phyloP scores from a whole-genome alignment of 2,113 vertebrate species.

The Myiagra hebetior region DNA sequence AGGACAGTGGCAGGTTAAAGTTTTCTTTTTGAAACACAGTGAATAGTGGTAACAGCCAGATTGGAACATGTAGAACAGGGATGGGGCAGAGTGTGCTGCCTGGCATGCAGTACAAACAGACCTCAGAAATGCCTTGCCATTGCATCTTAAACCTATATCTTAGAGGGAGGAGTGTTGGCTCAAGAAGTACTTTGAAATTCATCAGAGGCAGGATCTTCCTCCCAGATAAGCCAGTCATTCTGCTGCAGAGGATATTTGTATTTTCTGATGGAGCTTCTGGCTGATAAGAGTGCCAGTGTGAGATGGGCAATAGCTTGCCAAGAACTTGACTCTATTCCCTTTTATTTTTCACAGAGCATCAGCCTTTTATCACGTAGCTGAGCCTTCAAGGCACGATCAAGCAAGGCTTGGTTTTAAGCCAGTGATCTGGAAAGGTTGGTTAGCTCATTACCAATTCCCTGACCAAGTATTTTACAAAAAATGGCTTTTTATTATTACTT shows the following conservation, averaged over 20 bases:
- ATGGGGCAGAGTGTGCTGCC: not conserved
- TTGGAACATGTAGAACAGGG: not conserved
- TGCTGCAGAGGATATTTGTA: constrained; percentile 27
- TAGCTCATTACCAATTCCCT: not conserved
- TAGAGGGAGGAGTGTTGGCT: not conserved
- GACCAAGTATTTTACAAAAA: not conserved
- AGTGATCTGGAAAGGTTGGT: not conserved
- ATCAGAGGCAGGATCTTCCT: constrained; percentile 33
- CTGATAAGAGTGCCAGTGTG: not conserved
- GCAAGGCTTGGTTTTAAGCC: constrained; percentile 15
- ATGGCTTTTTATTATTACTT: not conserved
- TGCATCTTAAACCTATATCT: not conserved
- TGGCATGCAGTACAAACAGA: not conserved
- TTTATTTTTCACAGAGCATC: not conserved
- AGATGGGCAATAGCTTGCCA: not conserved
- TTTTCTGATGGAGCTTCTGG: constrained; percentile 21
- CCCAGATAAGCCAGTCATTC: not conserved
- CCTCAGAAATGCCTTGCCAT: not conserved
- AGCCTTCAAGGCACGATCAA: not conserved
- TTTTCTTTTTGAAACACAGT: not conserved
- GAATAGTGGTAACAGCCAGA: not conserved
- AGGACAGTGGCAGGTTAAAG: not conserved
- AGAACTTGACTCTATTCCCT: not conserved
- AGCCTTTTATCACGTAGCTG: not conserved
- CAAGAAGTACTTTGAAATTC: not conserved